Conservation (phyloP, 2,888 invertebrate genomes). For the Drosophila villosipedis region DNA sequence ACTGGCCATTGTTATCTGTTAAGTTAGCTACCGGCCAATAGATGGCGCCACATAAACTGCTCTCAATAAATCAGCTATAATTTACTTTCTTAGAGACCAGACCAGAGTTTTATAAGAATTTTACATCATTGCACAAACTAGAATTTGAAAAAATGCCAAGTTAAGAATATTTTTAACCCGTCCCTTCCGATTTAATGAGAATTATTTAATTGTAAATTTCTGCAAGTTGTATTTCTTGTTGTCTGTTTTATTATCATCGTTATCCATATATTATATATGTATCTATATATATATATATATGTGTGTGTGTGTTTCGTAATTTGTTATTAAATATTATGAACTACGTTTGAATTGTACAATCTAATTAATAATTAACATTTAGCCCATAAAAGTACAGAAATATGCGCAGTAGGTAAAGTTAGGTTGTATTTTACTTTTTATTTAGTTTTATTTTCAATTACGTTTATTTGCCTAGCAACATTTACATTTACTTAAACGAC, state of each 20-base stretch:
- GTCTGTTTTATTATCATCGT: slow-evolving; percentile 53
- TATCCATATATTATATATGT: slow-evolving; percentile 48
- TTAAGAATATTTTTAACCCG: too few species aligned
- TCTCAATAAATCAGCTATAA: neutral
- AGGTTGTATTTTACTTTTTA: slow-evolving; percentile 30
- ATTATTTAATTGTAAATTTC: neutral
- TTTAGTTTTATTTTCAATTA: slow-evolving; percentile 37
- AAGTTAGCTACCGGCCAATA: slow-evolving; percentile 7
- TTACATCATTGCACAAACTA: neutral
- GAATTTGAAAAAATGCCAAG: too few species aligned
- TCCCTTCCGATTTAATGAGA: neutral
- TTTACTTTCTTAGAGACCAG: too few species aligned
- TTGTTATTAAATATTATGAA: slow-evolving; percentile 75
- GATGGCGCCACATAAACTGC: slow-evolving; percentile 18
- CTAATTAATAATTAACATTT: slow-evolving; percentile 79
- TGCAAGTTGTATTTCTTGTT: slow-evolving; percentile 20
- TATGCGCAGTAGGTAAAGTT: slow-evolving; percentile 57
- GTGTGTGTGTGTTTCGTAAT: slow-evolving; percentile 31
- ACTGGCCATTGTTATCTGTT: neutral
- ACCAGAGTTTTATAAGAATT: neutral
- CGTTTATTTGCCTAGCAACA: slow-evolving; percentile 73
- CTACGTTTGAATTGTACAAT: slow-evolving; percentile 79
- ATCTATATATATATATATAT: neutral
- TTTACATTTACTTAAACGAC: slow-evolving; percentile 69
- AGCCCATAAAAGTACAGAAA: slow-evolving; percentile 74